Base-by-base conservation (phyloP, 2,888 invertebrate species). In the Phytoseiulus persimilis region DNA sequence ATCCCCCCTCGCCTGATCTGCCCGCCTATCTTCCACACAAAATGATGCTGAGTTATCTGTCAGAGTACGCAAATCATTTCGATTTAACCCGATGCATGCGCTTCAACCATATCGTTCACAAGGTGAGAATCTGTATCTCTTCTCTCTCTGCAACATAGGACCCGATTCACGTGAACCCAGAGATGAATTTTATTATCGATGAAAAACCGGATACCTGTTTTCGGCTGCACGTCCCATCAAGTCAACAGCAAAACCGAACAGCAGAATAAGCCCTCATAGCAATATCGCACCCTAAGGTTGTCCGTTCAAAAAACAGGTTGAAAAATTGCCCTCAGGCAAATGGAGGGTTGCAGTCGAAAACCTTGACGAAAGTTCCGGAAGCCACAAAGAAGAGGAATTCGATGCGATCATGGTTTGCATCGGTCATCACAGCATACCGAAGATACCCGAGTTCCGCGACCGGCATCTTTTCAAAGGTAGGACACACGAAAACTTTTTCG, bases 341-440 rank as follows among this genome's bases (percentile, higher is more conserved):
- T 65, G 65, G 65, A 65, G 28, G 18, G 65, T 65, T 6, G 18
- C 18, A 2, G 65, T 65, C 18, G 28, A 65, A 28, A 28, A 65
- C 18, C 65, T 3, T 28, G 65, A 18, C 5, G 11, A 28, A 65
- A 65, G 65, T 28, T 2, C 65, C 28, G 65, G 65, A 28, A 11
- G 9, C 18, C 28, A 2, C 28, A 6, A 28, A 14, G 65, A 65
- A 28, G 83, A 90, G 65, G 31, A 45, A 31, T 39, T 89, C 32
- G 89, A 89, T 83, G 83, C 83, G 5, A 33, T 89, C 28, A 89
- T 89, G n/a, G 89, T 89, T 18, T 83, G 83, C 18, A 46, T 89
- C 5, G 46, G 89, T 6, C 89, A 89, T 14, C 89, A 89, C 32
- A 45, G 32, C 31, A 83, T 89, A 32, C 46, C 89, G 14, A 83